Conservation (phyloP, 2,113 vertebrate genomes). For the Zapornia atra region DNA sequence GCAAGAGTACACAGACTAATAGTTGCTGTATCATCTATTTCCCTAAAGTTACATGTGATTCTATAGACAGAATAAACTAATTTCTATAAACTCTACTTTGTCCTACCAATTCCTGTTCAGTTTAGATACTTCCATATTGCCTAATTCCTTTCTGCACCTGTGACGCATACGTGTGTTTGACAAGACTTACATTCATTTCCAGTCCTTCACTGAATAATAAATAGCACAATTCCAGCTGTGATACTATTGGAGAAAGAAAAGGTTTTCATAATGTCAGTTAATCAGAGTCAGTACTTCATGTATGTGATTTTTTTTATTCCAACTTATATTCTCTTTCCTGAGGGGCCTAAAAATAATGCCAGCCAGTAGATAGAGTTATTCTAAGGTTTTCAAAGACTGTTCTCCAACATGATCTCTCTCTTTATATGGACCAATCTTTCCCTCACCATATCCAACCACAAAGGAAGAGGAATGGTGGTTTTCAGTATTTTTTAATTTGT, state of each 20-base stretch:
- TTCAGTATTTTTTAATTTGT: background rate
- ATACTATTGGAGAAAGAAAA: background rate
- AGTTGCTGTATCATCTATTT: background rate
- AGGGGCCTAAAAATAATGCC: background rate
- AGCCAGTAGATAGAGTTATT: background rate
- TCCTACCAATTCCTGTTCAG: background rate
- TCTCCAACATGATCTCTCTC: background rate
- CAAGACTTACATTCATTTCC: background rate
- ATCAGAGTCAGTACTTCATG: background rate
- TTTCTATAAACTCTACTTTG: background rate
- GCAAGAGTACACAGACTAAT: background rate
- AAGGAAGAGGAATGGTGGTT: background rate
- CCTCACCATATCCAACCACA: background rate
- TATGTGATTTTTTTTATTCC: background rate
- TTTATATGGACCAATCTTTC: background rate
- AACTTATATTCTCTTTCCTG: background rate
- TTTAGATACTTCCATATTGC: background rate
- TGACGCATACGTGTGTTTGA: background rate
- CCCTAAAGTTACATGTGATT: background rate
- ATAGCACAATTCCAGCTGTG: background rate
- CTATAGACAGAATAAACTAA: background rate
- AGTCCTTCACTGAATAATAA: background rate
- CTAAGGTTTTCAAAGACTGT: background rate
- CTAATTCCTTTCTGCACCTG: background rate
- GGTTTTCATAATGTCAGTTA: fast-evolving